Evolutionary conservation across 2,888 invertebrate species (phyloP).

Genomic region (Autographa pulchrina): DNA sequence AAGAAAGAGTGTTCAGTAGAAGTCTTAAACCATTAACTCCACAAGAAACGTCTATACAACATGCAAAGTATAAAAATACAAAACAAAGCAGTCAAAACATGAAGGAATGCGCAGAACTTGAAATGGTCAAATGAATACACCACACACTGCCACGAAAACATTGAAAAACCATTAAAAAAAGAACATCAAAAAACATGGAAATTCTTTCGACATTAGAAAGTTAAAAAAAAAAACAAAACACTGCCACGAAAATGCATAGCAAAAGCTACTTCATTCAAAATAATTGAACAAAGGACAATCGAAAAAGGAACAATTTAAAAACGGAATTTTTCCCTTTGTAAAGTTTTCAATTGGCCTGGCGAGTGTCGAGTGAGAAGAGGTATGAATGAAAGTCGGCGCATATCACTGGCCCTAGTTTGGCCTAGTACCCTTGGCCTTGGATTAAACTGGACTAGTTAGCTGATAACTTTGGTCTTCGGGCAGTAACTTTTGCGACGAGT

Average conservation of each 20-base stretch:
- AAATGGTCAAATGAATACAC: no score
- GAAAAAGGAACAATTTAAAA: slow-evolving; percentile 3
- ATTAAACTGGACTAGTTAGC: slow-evolving; percentile 32
- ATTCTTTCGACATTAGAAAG: neutral
- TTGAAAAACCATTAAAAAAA: no score
- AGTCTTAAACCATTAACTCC: no score
- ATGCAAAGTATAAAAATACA: no score
- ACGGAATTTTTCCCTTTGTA: neutral
- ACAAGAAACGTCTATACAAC: no score
- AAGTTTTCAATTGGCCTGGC: slow-evolving; percentile 4
- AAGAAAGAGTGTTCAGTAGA: no score
- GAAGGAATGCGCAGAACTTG: no score
- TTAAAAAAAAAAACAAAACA: neutral
- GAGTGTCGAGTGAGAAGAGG: neutral
- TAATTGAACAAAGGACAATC: neutral
- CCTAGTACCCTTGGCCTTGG: slow-evolving; percentile 37
- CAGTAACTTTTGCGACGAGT: slow-evolving; percentile 31
- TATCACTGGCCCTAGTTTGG: slow-evolving; percentile 28
- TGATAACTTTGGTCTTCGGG: slow-evolving; percentile 48
- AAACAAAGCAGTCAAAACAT: no score
- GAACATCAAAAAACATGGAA: no score
- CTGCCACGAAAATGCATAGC: neutral
- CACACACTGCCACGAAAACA: no score
- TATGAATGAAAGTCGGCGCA: neutral
- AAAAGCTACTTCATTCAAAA: neutral